These are phyloP conservation scores for Gobio gobio DNA, from an alignment of 2,113 vertebrate species.

Conservation along the genomic window DNA sequence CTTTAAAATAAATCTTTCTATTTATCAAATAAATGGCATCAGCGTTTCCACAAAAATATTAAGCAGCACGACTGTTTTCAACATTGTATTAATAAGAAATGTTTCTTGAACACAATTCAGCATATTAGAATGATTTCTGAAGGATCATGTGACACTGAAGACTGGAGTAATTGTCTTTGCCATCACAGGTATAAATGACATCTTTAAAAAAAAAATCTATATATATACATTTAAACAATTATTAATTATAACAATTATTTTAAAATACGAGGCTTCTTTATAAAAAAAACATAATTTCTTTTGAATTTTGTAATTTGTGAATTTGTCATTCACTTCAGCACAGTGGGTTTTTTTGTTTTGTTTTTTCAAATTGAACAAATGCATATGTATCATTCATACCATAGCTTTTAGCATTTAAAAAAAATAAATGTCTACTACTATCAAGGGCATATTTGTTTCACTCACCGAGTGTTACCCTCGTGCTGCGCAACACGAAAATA, in stretches of 20 bases:
- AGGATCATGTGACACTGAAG: not conserved
- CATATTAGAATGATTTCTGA: not conserved
- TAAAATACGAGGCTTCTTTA: not conserved
- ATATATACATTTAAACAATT: too few species aligned
- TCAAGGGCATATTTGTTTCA: slow-evolving; percentile 1
- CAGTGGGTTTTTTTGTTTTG: not conserved
- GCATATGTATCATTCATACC: not conserved
- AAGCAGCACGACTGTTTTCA: not conserved
- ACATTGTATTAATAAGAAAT: not conserved
- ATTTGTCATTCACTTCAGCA: not conserved
- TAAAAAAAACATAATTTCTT: not conserved
- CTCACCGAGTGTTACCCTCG: slow-evolving; percentile 52
- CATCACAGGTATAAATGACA: not conserved
- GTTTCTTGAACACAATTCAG: not conserved
- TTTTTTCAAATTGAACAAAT: not conserved
- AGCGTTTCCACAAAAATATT: too few species aligned
- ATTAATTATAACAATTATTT: too few species aligned
- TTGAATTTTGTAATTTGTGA: not conserved
- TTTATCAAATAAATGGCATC: too few species aligned
- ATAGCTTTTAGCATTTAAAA: not conserved
- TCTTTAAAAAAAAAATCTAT: too few species aligned
- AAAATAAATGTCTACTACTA: slow-evolving; percentile 44
- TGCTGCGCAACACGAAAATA: slow-evolving; percentile 62
- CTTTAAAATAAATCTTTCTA: not conserved
- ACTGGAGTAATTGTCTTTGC: not conserved